Evolutionary conservation across 2,797 vertebrate genomes (phyloP), one percentile per base, ranked within the genome.

Genomic region (Pangasius djambal): DNA sequence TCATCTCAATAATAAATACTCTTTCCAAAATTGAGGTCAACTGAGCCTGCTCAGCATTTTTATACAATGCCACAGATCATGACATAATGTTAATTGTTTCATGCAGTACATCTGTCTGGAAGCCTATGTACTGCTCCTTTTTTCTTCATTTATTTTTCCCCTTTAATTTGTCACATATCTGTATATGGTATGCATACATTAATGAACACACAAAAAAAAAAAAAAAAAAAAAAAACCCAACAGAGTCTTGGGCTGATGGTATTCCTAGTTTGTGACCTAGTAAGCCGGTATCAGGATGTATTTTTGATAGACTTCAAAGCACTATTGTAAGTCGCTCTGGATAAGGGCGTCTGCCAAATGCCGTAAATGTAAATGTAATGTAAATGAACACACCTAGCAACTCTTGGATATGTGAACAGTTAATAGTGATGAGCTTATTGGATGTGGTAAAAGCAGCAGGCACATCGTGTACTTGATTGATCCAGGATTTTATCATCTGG

Each of bases 401-500:
- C 37, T 94, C 91, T 88, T 93, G 96, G 8, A 96, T 2, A 28
- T 79, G 18, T 0, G 15, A 79, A 89, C 95, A 97, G 91, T 92
- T 91, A 86, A 98, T 92, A 5, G 91, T 88, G 85, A 98, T 93
- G 52, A 97, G 87, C 6, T 93, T 93, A 89, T 94, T 96, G 90
- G 93, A 92, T 25, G 96, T 96, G 31, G 93, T 91, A 69, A 97
- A 34, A 0, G 90, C 90, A 0, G 86, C 65, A 6, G 95, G 94
- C 57, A 96, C 84, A 0, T 69, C 65, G 48, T 77, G 74, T 57
- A 97, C 86, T 85, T 65, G 92, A 44, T 93, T 82, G 12, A 87
- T 91, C 97, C 97, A 97, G 13, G 1, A 3, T 0, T 91, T 94
- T 74, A 97, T 69, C 90, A 88, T 93, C 52, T 91, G 88, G 88